Base-by-base conservation (phyloP, 2,797 vertebrate species). In the Tokudaia tokunoshimensis region DNA sequence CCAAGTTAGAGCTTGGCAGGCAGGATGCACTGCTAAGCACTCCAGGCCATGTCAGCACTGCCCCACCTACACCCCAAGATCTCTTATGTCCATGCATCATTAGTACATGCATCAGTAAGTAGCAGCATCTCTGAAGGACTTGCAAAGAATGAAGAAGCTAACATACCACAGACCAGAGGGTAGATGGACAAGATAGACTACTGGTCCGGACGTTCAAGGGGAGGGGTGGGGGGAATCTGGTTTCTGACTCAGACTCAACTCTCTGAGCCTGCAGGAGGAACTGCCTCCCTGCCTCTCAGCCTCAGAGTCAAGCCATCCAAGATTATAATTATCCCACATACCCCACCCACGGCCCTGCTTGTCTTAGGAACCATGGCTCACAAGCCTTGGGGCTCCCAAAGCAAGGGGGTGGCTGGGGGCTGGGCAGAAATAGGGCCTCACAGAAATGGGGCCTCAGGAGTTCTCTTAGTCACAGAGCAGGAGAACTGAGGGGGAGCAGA, bases 271-370 rank as follows among this genome's bases (percentile, higher is more conserved):
- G 93, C 91, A 95, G 94, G 91, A 90, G 85, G 94, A 94, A 79
- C 95, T 92, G 95, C 94, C 87, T 96, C 95, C 59, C 89, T 94
- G 94, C 95, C 89, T 95, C 96, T 90, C 75, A 88, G 96, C 92
- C 94, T 17, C 79, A 74, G 92, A 97, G 7, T 82, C 96, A 95
- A 94, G 79, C 78, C 93, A 96, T 95, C 92, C 94, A 96, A 96
- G 97, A 94, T 86, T 96, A 97, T 97, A 97, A 97, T 98, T 97
- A 98, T 95, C 95, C 84, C 0, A 81, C 89, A 97, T 70, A 89
- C 94, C 97, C 95, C 92, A 4, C 98, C 97, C 96, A 95, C 95
- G 14, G 97, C 65, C 84, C 88, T 95, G 96, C 94, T 96, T 96
- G 96, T 97, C 91, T 78, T 6, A 1, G n/a, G 83, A 97, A 79